A percentile compares a stretch with the other conserved stretches of the same genome.
Evolutionary conservation across 2,888 invertebrate genomes (phyloP).

Genomic region (Drosophila neonasuta): DNA sequence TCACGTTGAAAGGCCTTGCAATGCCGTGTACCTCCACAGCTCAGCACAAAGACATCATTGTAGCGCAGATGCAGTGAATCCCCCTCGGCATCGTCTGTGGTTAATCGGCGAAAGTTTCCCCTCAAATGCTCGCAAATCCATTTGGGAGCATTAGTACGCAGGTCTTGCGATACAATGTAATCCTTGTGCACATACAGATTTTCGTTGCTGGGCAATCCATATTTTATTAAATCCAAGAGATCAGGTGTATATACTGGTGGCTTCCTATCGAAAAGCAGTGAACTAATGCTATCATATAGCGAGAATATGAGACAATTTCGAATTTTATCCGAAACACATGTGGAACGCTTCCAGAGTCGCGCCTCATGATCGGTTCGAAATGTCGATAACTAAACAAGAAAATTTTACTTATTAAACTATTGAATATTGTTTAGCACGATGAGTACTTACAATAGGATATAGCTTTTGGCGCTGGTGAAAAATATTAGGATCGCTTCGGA

Average conservation of each 20-base stretch:
- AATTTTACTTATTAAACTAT: background rate
- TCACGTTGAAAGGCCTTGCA: slow-evolving; percentile 83
- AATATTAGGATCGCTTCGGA: slow-evolving; percentile 55
- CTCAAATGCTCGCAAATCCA: slow-evolving; percentile 66
- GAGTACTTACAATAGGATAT: slow-evolving; percentile 54
- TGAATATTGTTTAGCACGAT: background rate
- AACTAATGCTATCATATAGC: slow-evolving; percentile 38
- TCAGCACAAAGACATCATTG: slow-evolving; percentile 64
- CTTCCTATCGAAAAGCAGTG: slow-evolving; percentile 24
- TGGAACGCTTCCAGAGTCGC: slow-evolving; percentile 49
- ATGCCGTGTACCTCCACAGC: slow-evolving; percentile 33
- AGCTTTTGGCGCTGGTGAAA: slow-evolving; percentile 60
- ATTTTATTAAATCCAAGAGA: slow-evolving; percentile 55
- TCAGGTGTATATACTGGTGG: slow-evolving; percentile 20
- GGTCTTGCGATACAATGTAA: slow-evolving; percentile 62
- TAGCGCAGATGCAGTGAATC: slow-evolving; percentile 51
- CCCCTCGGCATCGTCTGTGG: slow-evolving; percentile 25
- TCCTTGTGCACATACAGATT: slow-evolving; percentile 59
- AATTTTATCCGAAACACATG: slow-evolving; percentile 35
- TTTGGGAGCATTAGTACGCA: slow-evolving; percentile 37
- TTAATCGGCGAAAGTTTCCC: slow-evolving; percentile 41
- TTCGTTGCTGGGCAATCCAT: slow-evolving; percentile 59
- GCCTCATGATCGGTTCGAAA: slow-evolving; percentile 56
- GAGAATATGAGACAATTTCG: slow-evolving; percentile 42
- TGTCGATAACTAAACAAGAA: slow-evolving; percentile 45